A percentile compares a stretch with the other conserved stretches of the same genome.
phyloP scores from a whole-genome alignment of 2,888 invertebrate genomes.

The Ariolimax columbianus region DNA sequence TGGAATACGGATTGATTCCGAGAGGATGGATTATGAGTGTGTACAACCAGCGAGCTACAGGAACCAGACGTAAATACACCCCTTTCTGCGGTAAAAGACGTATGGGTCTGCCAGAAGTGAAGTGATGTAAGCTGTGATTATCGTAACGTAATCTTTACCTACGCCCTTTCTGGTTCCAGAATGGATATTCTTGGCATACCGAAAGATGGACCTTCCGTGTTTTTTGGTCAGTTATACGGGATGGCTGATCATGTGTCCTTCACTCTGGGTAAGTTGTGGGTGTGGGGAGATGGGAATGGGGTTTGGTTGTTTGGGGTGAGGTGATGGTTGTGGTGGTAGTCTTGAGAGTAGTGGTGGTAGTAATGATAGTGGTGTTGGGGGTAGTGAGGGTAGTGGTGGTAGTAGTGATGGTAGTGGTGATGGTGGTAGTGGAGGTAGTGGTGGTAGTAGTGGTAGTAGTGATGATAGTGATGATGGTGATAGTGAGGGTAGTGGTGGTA shows the following conservation, averaged over 20 bases:
- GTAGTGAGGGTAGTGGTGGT: not conserved
- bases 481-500: not conserved
- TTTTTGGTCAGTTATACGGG: constrained; percentile 80
- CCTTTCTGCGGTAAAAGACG: too few relatives aligned
- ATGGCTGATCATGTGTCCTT: constrained; percentile 80
- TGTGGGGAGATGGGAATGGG: too few relatives aligned
- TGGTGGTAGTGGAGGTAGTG: not conserved
- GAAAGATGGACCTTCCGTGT: constrained; percentile 65
- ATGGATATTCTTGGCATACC: constrained; percentile 70
- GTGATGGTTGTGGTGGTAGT: not conserved
- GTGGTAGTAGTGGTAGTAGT: not conserved
- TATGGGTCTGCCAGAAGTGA: too few relatives aligned
- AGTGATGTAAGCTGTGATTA: too few relatives aligned
- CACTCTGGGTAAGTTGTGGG: constrained; percentile 76
- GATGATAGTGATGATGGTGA: not conserved
- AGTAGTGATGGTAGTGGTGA: not conserved
- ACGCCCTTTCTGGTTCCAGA: too few relatives aligned
- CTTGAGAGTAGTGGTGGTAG: not conserved
- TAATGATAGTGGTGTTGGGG: not conserved
- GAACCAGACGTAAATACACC: too few relatives aligned
- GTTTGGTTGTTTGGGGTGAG: not conserved
- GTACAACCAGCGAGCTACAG: too few relatives aligned
- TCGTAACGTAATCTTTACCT: too few relatives aligned
- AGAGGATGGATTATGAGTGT: too few relatives aligned
- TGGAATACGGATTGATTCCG: too few relatives aligned